Evolutionary conservation across 2,888 invertebrate species (phyloP).

Genomic region (Zaprionus lineosus): DNA sequence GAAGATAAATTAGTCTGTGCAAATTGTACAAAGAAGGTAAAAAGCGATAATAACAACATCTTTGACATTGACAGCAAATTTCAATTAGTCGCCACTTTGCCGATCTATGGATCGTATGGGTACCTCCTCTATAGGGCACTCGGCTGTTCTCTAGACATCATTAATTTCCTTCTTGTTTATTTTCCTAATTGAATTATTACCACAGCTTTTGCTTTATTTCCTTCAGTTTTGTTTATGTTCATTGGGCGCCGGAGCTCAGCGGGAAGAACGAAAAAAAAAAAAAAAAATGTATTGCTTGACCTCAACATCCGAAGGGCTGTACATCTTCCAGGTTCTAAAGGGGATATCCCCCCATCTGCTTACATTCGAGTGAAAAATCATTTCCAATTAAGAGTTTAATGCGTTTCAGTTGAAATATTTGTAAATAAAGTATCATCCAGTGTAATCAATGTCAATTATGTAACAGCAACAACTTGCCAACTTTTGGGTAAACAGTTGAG

Average conservation of each 20-base stretch:
- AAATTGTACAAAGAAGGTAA: conserved; percentile 36
- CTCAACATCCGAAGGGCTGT: no score
- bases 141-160: no score
- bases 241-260: conserved; percentile 18
- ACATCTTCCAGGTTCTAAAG: no score
- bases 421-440: conserved; percentile 10
- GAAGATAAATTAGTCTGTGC: no score
- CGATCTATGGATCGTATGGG: no score
- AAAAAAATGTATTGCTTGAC: no score
- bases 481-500: no score
- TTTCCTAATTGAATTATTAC: conserved; percentile 42
- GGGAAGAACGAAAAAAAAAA: no score
- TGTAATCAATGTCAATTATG: conserved; percentile 7
- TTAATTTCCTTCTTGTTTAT: conserved; percentile 16
- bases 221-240: conserved; percentile 9
- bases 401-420: conserved; percentile 14
- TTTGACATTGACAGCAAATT: conserved; percentile 65
- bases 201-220: no score
- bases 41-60: conserved; percentile 54
- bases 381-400: conserved; percentile 26
- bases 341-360: conserved; percentile 18
- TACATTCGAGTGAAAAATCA: conserved; percentile 24
- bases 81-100: conserved; percentile 51
- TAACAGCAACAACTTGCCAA: no score
- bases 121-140: no score